These are phyloP conservation scores for Poecilia velifera DNA, from an alignment of 2,797 vertebrate species.

Conservation along the genomic window DNA sequence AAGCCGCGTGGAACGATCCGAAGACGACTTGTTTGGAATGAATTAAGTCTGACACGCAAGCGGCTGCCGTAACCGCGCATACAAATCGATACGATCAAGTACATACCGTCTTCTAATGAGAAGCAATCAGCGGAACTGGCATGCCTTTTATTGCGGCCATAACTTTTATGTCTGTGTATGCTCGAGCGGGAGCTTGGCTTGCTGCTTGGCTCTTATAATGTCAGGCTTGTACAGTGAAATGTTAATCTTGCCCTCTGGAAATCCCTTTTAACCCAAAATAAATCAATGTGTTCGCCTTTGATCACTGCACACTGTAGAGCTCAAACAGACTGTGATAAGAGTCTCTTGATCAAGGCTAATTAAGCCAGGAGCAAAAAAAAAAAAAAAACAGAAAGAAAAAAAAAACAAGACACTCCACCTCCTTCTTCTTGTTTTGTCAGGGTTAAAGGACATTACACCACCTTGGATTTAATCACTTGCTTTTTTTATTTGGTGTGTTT, in stretches of 20 bases:
- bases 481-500: conserved; percentile 37
- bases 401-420: conserved; percentile 28
- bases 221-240: conserved; percentile 67
- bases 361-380: conserved; percentile 52
- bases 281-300: conserved; percentile 76
- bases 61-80: neutral
- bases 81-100: conserved; percentile 8
- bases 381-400: too few relatives aligned
- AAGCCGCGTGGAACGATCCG: neutral
- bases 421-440: conserved; percentile 15
- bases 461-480: conserved; percentile 57
- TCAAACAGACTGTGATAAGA: conserved; percentile 74
- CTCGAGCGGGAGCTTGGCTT: conserved; percentile 18
- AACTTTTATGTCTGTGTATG: conserved; percentile 9
- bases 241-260: conserved; percentile 78
- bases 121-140: conserved; percentile 3
- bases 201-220: conserved; percentile 54
- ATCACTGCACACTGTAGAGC: conserved; percentile 67
- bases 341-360: conserved; percentile 73
- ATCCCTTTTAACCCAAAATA: conserved; percentile 75
- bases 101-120: conserved; percentile 3
- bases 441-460: conserved; percentile 59
- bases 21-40: neutral
- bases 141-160: conserved; percentile 14
- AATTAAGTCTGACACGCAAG: conserved; percentile 1